Conservation (phyloP, 2,113 vertebrate genomes). For the Lonchura striata region DNA sequence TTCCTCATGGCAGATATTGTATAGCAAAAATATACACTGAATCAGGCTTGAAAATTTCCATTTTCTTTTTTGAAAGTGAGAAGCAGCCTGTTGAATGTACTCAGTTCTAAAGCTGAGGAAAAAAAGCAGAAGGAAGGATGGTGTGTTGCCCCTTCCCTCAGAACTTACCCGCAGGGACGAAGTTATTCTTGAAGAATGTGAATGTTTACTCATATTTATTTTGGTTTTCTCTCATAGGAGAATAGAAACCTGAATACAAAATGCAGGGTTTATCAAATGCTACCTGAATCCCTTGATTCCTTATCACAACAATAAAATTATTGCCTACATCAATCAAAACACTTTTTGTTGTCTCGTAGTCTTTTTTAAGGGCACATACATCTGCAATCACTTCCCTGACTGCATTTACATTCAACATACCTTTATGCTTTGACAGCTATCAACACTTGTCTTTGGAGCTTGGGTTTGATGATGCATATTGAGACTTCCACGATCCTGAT, state of each 20-base stretch:
- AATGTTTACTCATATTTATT: background rate
- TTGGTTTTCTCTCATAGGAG: background rate
- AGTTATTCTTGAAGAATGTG: background rate
- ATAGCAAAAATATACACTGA: background rate
- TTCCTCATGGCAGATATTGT: background rate
- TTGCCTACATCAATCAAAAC: background rate
- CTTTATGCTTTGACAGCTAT: slow-evolving; percentile 76
- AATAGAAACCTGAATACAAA: background rate
- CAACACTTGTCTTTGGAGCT: slow-evolving; percentile 62
- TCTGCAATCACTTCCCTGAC: background rate
- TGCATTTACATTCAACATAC: slow-evolving; percentile 40
- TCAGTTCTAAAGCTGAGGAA: background rate
- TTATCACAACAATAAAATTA: background rate
- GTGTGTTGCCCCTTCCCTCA: background rate
- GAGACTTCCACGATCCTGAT: slow-evolving; percentile 7
- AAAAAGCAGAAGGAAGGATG: background rate
- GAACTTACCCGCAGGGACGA: background rate
- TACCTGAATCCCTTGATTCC: background rate
- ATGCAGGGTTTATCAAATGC: background rate
- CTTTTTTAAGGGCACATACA: background rate
- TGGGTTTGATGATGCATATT: slow-evolving; percentile 77
- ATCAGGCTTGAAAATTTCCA: background rate
- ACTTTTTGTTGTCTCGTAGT: background rate
- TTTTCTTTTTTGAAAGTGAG: background rate
- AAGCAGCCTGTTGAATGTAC: background rate